Evolutionary conservation across 1,140 invertebrate species (phyloP).

Genomic region (Armadillidium nasatum): DNA sequence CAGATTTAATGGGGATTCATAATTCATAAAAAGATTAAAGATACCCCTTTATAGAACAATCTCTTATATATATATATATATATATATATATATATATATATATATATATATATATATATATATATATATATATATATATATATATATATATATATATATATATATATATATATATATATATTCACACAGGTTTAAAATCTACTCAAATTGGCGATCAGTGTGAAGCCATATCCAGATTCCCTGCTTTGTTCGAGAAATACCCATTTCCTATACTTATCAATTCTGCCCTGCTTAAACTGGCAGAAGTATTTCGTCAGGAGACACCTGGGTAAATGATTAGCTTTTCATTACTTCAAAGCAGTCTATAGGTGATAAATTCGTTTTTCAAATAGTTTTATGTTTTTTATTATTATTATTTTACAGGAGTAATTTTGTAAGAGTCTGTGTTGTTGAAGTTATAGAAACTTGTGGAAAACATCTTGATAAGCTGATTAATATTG

Average conservation of each 20-base stretch:
- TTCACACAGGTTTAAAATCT: slow-evolving; percentile 70
- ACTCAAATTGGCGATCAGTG: slow-evolving; percentile 88
- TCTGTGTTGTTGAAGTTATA: slow-evolving; percentile 89
- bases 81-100: too few species aligned
- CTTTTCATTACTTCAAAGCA: not conserved
- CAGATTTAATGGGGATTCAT: too few species aligned
- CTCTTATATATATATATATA: too few species aligned
- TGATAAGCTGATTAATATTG: slow-evolving; percentile 93
- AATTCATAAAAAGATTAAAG: not conserved
- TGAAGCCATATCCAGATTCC: slow-evolving; percentile 92
- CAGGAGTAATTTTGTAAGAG: slow-evolving; percentile 80
- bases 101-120: too few species aligned
- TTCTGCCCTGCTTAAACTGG: slow-evolving; percentile 87
- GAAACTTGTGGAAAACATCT: slow-evolving; percentile 94
- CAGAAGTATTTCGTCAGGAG: slow-evolving; percentile 88
- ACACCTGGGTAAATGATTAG: slow-evolving; percentile 34
- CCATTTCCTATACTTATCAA: slow-evolving; percentile 97
- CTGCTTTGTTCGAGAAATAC: slow-evolving; percentile 90
- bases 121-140: too few species aligned
- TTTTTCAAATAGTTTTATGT: not conserved
- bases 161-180: slow-evolving; percentile 48
- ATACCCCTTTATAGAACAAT: not conserved
- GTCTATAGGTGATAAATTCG: not conserved
- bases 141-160: too few species aligned
- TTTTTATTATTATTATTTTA: slow-evolving; percentile 32